Evolutionary conservation across 2,113 vertebrate genomes (phyloP), one percentile per base, ranked within the genome.

Genomic region (Amazona guildingii): DNA sequence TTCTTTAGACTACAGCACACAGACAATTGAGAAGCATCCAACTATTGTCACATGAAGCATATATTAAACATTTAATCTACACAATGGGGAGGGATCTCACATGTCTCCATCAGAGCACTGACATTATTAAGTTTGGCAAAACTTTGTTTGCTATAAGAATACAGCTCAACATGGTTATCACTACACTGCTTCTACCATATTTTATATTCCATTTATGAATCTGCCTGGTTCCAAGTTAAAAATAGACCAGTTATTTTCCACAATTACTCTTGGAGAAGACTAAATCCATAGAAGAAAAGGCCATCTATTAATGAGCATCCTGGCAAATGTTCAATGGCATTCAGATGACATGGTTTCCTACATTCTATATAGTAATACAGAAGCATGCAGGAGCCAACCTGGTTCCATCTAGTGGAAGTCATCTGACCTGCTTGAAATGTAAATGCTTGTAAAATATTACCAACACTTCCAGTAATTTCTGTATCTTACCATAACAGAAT

Each of bases 391-490:
- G 13, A 92, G 28, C 48, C 54, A 74, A 83, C 66, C 41, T 87
- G 25, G 54, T 80, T 94, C 78, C 84, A 86, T 41, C 89, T 91
- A 92, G 78, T 69, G 63, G 87, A 92, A 91, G 21, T 33, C 23
- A 85, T 6, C 83, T 83, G 46, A 78, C 48, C 75, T 85, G 57
- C 55, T 39, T 73, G 16, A 46, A 64, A 79, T 33, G 48, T 51
- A 70, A 62, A 44, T 41, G 13, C 25, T 33, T 70, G 46, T 20
- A 76, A 62, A 85, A 72, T 14, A 44, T 25, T 51, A 76, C 11
- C 10, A 76, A 18, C 1, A 2, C 1, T 57, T 51, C 57, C 2
- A 33, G 13, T 54, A 63, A 86, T 84, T 54, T 78, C 24, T 24
- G 3, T 61, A 54, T 27, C 41, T 74, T 41, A 43, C 17, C 5